These are phyloP conservation scores for Palythoa grandiflora DNA, from an alignment of 92 coral and sea anemone genomes.

Conservation along the genomic window DNA sequence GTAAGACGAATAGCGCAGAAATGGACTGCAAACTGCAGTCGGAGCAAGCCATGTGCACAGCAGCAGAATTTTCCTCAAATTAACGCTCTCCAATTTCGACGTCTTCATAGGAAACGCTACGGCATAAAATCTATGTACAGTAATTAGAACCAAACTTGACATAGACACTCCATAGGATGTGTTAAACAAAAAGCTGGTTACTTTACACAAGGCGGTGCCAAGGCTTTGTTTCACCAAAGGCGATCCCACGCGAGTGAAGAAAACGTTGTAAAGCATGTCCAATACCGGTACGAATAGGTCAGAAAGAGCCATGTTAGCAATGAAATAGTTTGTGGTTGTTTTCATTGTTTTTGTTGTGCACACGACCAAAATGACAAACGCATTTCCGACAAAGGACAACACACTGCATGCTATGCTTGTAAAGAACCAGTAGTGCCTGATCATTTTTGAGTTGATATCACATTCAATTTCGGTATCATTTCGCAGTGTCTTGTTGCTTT, in stretches of 20 bases:
- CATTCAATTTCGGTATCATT: background rate
- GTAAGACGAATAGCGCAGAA: background rate
- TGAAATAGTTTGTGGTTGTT: background rate
- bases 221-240: background rate
- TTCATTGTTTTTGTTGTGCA: background rate
- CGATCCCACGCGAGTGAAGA: background rate
- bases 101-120: constrained; percentile 17
- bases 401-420: constrained; percentile 16
- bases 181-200: constrained; percentile 6
- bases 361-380: background rate
- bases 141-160: constrained; percentile 11
- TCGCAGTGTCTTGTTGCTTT: background rate
- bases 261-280: constrained; percentile 1
- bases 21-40: background rate
- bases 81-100: background rate
- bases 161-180: constrained; percentile 35
- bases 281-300: constrained; percentile 4
- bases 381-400: constrained; percentile 17
- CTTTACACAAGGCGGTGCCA: background rate
- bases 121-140: constrained; percentile 30
- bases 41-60: constrained; percentile 13
- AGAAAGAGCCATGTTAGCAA: constrained; percentile 21
- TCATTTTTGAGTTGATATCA: background rate
- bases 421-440: background rate
- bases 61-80: background rate